phyloP scores from a whole-genome alignment of 2,888 invertebrate species.

The Penaeus monodon region DNA sequence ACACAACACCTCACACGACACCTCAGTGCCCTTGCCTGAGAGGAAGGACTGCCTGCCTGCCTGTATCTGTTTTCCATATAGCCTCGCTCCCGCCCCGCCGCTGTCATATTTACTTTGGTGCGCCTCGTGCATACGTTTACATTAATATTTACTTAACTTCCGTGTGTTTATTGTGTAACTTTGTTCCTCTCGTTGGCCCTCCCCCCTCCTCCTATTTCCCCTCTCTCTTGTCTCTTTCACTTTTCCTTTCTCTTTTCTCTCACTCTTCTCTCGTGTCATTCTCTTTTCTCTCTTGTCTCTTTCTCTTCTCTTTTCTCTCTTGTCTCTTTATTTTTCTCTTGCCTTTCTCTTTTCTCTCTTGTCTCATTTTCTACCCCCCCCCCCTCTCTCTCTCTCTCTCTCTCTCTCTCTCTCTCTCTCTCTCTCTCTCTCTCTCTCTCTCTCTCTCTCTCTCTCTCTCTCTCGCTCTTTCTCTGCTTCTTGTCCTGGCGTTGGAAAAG shows the following conservation, averaged over 20 bases:
- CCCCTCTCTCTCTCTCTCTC: not conserved
- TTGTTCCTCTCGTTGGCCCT: not conserved
- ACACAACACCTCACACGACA: too few relatives aligned
- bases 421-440: too few relatives aligned
- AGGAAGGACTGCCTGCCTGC: too few relatives aligned
- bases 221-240: not conserved
- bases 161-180: not conserved
- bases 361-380: not conserved
- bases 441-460: not conserved
- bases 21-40: too few relatives aligned
- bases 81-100: too few relatives aligned
- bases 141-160: too few relatives aligned
- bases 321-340: not conserved
- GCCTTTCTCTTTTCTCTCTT: not conserved
- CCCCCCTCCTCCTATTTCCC: too few relatives aligned
- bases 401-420: slow-evolving; percentile 6
- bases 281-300: not conserved
- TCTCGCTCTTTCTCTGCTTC: not conserved
- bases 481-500: not conserved
- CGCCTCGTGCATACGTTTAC: too few relatives aligned
- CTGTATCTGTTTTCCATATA: too few relatives aligned
- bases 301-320: not conserved
- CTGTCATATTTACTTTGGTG: too few relatives aligned
- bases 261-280: not conserved
- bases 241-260: too few relatives aligned